Evolutionary conservation across 2,888 invertebrate species (phyloP), one percentile per base, ranked within the genome.

Genomic region (Pasiphila rectangulata): DNA sequence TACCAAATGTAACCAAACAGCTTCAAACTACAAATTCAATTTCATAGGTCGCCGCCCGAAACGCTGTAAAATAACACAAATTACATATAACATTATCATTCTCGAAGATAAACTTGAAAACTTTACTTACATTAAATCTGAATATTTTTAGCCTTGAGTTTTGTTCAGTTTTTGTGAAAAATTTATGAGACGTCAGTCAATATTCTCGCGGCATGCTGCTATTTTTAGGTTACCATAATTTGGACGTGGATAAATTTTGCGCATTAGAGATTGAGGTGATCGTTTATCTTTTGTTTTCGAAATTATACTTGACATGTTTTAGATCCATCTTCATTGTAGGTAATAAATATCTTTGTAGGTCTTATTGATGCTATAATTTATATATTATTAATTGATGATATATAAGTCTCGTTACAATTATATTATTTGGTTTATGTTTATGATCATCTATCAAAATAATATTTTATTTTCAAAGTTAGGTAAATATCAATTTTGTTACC

Each of bases 11-110:
- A 45, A 40, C 44, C 44, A 52, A 30, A 40, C 45, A 46, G 38
- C 56, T 60, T 58, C 55, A 57, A 60, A 61, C 59, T 49, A 41
- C 57, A 66, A 66, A 68, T 69, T 68, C 54, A 48, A 65, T 69
- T 63, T 57, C 37, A 45, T 25, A 43, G 58, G 54, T 38, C 44
- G 35, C 42, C 51, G 32, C 29, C 7, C 27, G 20, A 55, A 55
- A 54, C 34, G 36, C 38, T 43, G 43, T 52, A 60, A 57, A 13
- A 13, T 51, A 54, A 53, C 45, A 61, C 59, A 55, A 60, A 56
- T 41, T 58, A 41, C 36, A 46, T 44, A 23, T 20, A 51, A 47
- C 36, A 42, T 54, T 47, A 37, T 35, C 35, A 50, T 45, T 44
- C 15, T 39, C 41, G 40, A 51, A 46, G 30, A 47, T 40, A 49